Base-by-base conservation (phyloP, 2,797 vertebrate genomes). In the Pseudochirops cupreus region DNA sequence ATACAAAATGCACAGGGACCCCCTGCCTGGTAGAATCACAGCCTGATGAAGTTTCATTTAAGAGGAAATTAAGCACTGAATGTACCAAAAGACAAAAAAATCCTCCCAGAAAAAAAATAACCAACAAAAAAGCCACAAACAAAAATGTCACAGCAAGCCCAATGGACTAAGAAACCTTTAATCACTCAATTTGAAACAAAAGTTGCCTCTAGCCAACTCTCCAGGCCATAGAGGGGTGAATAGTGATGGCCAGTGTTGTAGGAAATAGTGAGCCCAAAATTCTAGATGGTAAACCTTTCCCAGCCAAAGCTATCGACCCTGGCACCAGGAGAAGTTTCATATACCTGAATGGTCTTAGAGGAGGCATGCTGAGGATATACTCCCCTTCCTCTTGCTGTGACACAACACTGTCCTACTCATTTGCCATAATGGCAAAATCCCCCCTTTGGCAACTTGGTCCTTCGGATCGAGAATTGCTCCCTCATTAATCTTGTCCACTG, bases 11-110 rank as follows among this genome's bases (percentile, higher is more conserved):
- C 14, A 87, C 1, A 50, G 0, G 5, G 29, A 18, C 0, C 1
- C 46, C 2, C 29, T 82, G 9, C n/a, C 13, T n/a, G 33, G 5
- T 5, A 33, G 39, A 94, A 92, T 91, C 3, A 1, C 26, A 74
- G n/a, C n/a, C 28, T n/a, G 92, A 26, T 5, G 0, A 94, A 56
- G 4, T 89, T 92, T 93, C 56, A 94, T 82, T 93, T 62, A 94
- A 95, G n/a, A 95, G 52, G 56, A 2, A 26, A 91, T 67, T 95
- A 74, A 91, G 16, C 21, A 91, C 24, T 52, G 1, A 50, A 93
- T 24, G 21, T 82, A 90, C 9, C 67, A 94, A 92, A 90, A 94
- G 13, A 13, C 2, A 0, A 24, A 26, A 6, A 28, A 10, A 31
- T 5, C 74, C 9, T 50, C 56, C 56, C 62, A 52, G 90, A 7